Evolutionary conservation across 2,797 vertebrate species (phyloP), one percentile per base, ranked within the genome.

Genomic region (Liparis tanakae): DNA sequence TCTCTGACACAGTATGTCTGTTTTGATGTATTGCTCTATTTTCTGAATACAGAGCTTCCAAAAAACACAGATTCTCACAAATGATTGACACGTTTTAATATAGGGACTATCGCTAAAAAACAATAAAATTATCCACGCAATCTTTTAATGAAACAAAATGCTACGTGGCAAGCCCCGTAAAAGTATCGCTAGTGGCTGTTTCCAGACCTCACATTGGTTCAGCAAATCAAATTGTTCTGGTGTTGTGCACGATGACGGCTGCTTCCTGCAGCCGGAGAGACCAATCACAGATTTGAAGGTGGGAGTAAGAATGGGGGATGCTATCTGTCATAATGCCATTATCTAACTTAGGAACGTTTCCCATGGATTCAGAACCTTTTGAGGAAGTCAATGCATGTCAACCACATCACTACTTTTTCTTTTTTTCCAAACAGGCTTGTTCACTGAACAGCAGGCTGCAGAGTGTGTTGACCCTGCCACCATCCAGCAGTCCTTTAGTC

Each of bases 41-140:
- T 37, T 66, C 8, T 50, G 22, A 55, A 67, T 15, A 33, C 3
- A 59, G 1, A 43, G 4, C 34, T 14, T 57, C 53, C 13, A 18
- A 50, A 37, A 54, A 39, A 30, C 14, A 3, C 58, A 22, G 14
- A 59, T 34, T 13, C 3, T 25, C 33, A 13, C 34, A 34, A 20
- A 43, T 61, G 18, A 43, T 34, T 54, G 55, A 56, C 50, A 48
- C 15, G 36, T 57, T 63, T 57, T 18, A 56, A n/a, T 44, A 36
- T n/a, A 59, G 10, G 15, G 25, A 67, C 30, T 44, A 43, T 30
- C 25, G 25, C 25, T 30, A 53, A 41, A 39, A 37, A 37, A 10
- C 9, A 41, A 41, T 41, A 8, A 30, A 39, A 55, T 8, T 46
- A 48, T 48, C 17, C 0, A 48, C 17, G n/a, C 46, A 48, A 48